Percentiles rank a stretch among this genome's conserved stretches.
Conservation (phyloP, 2,797 vertebrate species). For the Artibeus lituratus region DNA sequence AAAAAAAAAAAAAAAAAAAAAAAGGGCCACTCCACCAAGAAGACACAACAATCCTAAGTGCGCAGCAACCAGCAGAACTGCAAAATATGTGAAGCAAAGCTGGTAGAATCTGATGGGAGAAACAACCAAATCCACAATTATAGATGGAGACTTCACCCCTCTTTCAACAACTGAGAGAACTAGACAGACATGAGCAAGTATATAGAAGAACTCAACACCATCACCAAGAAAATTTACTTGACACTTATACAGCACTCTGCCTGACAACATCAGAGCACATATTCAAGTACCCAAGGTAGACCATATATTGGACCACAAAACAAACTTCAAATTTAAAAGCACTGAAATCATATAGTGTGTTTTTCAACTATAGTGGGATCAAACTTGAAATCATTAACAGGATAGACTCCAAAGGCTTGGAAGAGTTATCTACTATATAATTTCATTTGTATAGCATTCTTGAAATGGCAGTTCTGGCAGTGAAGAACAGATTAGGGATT, state of each 20-base stretch:
- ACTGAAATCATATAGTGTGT: background rate
- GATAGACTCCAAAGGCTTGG: background rate
- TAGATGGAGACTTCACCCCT: background rate
- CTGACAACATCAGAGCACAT: background rate
- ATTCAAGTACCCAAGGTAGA: background rate
- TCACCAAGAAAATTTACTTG: background rate
- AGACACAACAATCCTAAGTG: background rate
- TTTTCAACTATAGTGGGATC: background rate
- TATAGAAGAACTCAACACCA: background rate
- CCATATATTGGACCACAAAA: background rate
- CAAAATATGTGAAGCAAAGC: background rate
- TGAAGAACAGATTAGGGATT: background rate
- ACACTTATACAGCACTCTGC: background rate
- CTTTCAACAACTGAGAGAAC: background rate
- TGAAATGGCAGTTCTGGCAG: background rate
- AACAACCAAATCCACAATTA: background rate
- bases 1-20: background rate
- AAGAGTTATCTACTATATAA: background rate
- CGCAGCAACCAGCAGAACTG: background rate
- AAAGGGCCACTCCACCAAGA: background rate
- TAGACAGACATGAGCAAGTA: background rate
- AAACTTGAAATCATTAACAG: constrained; percentile 18
- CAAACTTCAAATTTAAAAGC: background rate
- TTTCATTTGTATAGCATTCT: background rate
- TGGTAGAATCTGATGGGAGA: background rate